phyloP scores from a whole-genome alignment of 1,140 invertebrate genomes.

The Papilio dardanus region DNA sequence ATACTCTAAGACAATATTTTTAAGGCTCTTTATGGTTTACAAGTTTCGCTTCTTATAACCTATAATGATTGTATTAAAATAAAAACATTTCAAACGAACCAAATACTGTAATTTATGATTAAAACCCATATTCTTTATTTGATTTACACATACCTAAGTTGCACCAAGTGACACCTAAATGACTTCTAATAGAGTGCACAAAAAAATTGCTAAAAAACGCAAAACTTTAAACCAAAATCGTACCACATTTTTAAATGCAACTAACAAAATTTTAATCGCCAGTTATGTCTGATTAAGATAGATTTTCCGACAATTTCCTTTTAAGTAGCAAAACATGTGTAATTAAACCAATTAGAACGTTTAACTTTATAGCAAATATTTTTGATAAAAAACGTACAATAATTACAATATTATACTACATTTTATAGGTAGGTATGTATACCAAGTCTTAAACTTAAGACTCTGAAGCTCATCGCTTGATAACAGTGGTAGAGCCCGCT shows the following conservation, averaged over 20 bases:
- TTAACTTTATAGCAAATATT: neutral
- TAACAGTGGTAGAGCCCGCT: no score
- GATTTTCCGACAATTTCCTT: conserved; percentile 18
- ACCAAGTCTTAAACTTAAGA: no score
- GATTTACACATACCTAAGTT: no score
- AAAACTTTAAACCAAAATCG: neutral
- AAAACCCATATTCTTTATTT: no score
- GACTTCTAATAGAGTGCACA: no score
- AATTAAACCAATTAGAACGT: conserved; percentile 15
- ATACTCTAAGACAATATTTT: neutral
- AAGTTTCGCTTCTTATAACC: neutral
- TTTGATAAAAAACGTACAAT: neutral
- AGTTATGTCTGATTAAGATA: conserved; percentile 9
- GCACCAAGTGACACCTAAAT: no score
- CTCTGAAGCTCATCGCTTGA: no score
- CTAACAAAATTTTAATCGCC: neutral
- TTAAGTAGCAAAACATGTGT: neutral
- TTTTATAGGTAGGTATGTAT: no score
- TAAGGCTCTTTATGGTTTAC: neutral
- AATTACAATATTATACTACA: no score
- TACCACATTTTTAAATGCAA: neutral
- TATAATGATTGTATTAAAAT: neutral
- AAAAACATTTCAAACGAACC: neutral
- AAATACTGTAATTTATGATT: no score
- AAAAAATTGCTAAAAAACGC: no score